Percentiles rank a stretch among this genome's conserved stretches.
phyloP scores from a whole-genome alignment of 2,113 vertebrate species.

The Etia nguti region DNA sequence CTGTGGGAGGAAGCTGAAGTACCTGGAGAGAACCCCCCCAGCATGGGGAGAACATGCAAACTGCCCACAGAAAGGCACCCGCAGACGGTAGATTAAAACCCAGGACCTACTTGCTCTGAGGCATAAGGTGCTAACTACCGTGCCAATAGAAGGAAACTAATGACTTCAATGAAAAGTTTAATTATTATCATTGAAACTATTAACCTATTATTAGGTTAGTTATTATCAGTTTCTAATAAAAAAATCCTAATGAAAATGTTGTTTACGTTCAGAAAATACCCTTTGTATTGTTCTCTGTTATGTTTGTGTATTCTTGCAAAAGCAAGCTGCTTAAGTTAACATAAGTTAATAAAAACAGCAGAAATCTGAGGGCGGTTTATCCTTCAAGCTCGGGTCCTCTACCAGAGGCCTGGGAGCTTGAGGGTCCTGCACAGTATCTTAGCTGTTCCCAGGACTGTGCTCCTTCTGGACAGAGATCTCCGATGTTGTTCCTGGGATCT shows the following conservation, averaged over 20 bases:
- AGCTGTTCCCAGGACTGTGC: too few relatives aligned
- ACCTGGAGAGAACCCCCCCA: fast-evolving
- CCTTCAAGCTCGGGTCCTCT: too few relatives aligned
- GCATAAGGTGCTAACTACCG: not conserved
- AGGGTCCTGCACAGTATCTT: too few relatives aligned
- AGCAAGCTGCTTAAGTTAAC: not conserved
- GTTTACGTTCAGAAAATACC: not conserved
- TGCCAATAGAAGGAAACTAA: not conserved
- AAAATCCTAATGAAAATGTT: not conserved
- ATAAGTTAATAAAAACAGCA: not conserved
- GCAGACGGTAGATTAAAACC: not conserved
- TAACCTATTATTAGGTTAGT: not conserved
- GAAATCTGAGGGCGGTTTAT: too few relatives aligned
- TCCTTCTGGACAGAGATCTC: too few relatives aligned
- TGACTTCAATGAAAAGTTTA: not conserved
- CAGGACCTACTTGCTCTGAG: not conserved
- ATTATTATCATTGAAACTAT: not conserved
- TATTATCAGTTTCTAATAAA: not conserved
- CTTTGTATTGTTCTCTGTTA: not conserved
- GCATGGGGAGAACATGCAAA: not conserved
- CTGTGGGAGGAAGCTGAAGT: not conserved
- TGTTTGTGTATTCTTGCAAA: not conserved
- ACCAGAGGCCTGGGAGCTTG: too few relatives aligned
- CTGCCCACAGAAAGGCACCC: not conserved
- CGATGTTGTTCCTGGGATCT: too few relatives aligned